Conservation (phyloP, 2,113 vertebrate species). For the Tetrao urogallus region DNA sequence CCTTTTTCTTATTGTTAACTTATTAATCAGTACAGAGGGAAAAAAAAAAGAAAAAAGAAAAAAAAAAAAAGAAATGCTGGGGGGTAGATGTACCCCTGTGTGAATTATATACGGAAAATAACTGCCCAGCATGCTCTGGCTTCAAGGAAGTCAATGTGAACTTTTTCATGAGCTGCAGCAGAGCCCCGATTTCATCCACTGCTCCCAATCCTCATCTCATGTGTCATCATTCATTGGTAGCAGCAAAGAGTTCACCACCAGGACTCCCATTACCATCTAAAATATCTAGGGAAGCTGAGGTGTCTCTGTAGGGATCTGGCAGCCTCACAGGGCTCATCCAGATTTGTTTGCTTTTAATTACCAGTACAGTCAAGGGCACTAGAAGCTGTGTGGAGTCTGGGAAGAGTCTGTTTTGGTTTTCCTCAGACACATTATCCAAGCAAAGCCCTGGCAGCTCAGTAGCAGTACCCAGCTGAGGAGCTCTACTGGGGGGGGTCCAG, state of each 20-base stretch:
- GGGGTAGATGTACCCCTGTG: neutral
- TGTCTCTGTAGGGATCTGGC: constrained; percentile 40
- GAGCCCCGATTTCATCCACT: neutral
- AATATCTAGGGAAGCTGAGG: constrained; percentile 42
- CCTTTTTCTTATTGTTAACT: constrained; percentile 14
- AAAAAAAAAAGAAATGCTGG: neutral
- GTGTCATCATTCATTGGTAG: constrained; percentile 6
- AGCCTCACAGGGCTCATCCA: constrained; percentile 13
- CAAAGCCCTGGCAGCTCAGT: neutral
- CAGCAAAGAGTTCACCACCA: neutral
- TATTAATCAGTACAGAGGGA: constrained; percentile 2
- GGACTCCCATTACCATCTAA: constrained; percentile 5
- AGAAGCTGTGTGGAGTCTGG: constrained; percentile 34
- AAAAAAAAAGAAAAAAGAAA: neutral
- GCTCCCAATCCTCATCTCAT: neutral
- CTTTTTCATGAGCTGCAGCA: neutral
- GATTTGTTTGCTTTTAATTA: constrained; percentile 68
- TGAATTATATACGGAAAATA: constrained; percentile 40
- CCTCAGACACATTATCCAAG: constrained; percentile 19
- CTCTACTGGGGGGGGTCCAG: accelerated
- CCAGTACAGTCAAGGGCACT: constrained; percentile 20
- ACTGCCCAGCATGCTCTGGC: neutral
- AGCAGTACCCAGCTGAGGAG: neutral
- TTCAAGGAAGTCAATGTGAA: neutral
- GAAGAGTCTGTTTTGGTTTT: constrained; percentile 41